Conservation (phyloP, 2,113 vertebrate species). For the Litocranius walleri region DNA sequence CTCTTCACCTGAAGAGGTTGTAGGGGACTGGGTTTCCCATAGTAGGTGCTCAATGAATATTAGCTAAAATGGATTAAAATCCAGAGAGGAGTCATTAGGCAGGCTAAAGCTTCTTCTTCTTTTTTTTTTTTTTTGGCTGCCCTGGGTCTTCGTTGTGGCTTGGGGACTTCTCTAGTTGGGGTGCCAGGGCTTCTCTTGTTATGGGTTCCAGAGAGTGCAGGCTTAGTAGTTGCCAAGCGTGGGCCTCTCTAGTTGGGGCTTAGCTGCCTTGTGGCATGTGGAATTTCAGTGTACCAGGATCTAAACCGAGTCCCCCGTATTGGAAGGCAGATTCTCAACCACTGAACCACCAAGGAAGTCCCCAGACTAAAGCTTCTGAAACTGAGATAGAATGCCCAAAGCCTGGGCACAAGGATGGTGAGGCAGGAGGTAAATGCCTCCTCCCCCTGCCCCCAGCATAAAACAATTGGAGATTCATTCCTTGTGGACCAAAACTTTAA, state of each 20-base stretch:
- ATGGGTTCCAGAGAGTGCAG: neutral
- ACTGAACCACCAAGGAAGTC: neutral
- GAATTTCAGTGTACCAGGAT: neutral
- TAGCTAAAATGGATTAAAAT: neutral
- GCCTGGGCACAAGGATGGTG: neutral
- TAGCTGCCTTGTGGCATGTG: neutral
- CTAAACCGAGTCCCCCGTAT: neutral
- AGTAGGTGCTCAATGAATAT: neutral
- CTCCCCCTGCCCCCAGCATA: neutral
- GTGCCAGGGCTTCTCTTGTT: neutral
- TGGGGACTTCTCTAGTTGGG: neutral
- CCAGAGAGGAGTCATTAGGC: neutral
- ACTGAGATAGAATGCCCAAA: neutral
- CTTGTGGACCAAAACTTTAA: neutral
- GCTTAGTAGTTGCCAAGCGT: neutral
- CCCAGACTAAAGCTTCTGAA: neutral
- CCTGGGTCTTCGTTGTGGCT: neutral
- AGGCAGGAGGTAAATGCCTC: neutral
- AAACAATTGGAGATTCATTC: neutral
- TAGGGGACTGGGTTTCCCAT: neutral
- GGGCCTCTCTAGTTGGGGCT: neutral
- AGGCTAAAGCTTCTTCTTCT: neutral
- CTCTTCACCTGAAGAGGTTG: neutral
- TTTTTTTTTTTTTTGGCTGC: neutral
- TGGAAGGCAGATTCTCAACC: neutral